Base-by-base conservation (phyloP, 2,797 vertebrate genomes). In the Spheniscus humboldti region DNA sequence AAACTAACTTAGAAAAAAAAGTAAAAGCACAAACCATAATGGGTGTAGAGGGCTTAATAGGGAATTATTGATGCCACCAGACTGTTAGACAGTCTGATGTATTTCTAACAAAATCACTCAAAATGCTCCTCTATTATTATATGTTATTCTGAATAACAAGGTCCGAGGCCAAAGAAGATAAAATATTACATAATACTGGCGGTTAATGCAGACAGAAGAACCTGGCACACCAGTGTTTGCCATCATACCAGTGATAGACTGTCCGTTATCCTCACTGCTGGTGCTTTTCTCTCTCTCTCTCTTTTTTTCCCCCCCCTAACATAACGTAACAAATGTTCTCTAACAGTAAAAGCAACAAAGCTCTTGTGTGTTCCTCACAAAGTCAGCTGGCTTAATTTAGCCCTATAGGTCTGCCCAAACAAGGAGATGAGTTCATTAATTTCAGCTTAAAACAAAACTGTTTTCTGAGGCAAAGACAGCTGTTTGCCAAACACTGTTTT, bases 41-140 rank as follows among this genome's bases (percentile, higher is more conserved):
- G 90, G 73, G 94, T 96, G 95, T 95, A 94, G 91, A 97, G 83
- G 95, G 94, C 92, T 98, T 98, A 97, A 98, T 95, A 97, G 83
- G 86, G 97, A 98, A 97, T 97, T 97, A 97, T 92, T 97, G 97
- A 97, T 97, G 94, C 86, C 95, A 97, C 90, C 90, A 92, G 96
- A 75, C 78, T 94, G 92, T 79, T 92, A 83, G 59, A 71, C 31
- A 79, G 90, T 8, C 83, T 93, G 96, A 94, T 89, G 39, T 57
- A 83, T 88, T 86, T 84, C 85, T 77, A 90, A 87, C 72, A 27
- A 96, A 79, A 95, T 88, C 81, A 74, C 68, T 94, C 52, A 52
- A 68, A 80, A 86, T 41, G 41, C 71, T 87, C 59, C 88, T 87
- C 90, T 73, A 33, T 76, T 85, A 82, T 83, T 87, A 9, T 4